Percentiles rank a stretch among this genome's conserved stretches.
Conservation (phyloP, 2,888 invertebrate species). For the Sylvicola cinctus region DNA sequence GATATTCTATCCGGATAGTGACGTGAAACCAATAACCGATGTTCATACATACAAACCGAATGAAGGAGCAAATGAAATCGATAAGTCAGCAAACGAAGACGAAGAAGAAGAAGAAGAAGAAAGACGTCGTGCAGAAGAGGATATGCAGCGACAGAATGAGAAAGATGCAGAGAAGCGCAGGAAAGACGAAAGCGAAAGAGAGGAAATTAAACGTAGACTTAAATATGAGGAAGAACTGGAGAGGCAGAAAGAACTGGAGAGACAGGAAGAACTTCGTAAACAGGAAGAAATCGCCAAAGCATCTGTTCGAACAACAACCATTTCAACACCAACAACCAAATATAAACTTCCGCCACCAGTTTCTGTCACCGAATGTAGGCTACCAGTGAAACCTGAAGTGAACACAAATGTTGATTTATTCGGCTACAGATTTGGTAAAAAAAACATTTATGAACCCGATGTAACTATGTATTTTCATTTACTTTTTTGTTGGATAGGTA, state of each 20-base stretch:
- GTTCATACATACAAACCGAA: not conserved
- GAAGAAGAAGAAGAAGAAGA: constrained; percentile 3
- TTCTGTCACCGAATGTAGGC: constrained; percentile 13
- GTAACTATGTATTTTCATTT: constrained; percentile 28
- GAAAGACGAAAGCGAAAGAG: constrained; percentile 7
- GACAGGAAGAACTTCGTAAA: not conserved
- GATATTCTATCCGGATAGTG: constrained; percentile 1
- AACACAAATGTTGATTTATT: constrained; percentile 19
- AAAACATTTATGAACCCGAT: constrained; percentile 50
- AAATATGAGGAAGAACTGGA: constrained; percentile 6
- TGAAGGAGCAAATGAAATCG: not conserved
- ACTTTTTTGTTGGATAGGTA: too few species aligned
- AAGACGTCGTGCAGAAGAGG: not conserved
- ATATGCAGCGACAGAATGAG: not conserved
- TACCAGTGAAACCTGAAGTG: constrained; percentile 20
- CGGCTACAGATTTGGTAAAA: constrained; percentile 27
- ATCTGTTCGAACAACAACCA: not conserved
- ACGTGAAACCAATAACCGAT: not conserved
- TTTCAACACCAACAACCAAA: constrained; percentile 9
- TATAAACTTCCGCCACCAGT: constrained; percentile 12
- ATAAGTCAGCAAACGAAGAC: not conserved
- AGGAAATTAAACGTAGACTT: constrained; percentile 9
- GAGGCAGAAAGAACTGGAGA: not conserved
- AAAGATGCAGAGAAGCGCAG: not conserved
- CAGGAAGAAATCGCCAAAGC: not conserved